Conservation (phyloP, 2,113 vertebrate genomes). For the Eleginops maclovinus region DNA sequence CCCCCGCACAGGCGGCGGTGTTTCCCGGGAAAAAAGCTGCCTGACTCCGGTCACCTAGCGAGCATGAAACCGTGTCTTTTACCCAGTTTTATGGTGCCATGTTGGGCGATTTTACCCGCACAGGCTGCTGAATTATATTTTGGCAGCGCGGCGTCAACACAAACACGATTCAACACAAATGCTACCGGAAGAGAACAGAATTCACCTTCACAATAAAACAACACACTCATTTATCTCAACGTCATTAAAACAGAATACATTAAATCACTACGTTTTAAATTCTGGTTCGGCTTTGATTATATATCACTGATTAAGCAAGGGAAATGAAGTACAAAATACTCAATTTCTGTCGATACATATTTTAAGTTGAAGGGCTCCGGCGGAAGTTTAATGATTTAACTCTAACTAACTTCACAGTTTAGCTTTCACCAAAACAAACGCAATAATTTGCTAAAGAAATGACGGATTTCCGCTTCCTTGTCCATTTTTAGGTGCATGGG, state of each 20-base stretch:
- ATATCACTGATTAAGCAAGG: fast-evolving
- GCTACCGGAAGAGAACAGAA: neutral
- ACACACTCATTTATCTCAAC: fast-evolving
- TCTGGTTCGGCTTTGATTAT: neutral
- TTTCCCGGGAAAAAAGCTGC: slow-evolving; percentile 23
- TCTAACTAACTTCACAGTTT: neutral
- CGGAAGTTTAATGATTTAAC: neutral
- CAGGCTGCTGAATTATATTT: slow-evolving; percentile 20
- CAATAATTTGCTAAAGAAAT: slow-evolving; percentile 23
- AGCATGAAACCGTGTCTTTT: slow-evolving; percentile 32
- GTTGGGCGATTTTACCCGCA: slow-evolving; percentile 1
- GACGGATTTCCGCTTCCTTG: slow-evolving; percentile 82
- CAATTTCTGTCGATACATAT: fast-evolving
- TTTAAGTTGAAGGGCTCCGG: neutral
- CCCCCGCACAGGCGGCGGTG: slow-evolving; percentile 43
- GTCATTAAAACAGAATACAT: neutral
- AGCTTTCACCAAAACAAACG: slow-evolving; percentile 61
- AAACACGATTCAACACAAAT: neutral
- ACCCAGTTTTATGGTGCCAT: slow-evolving; percentile 32
- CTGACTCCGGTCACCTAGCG: slow-evolving; percentile 37
- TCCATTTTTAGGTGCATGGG: fast-evolving
- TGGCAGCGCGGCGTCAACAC: slow-evolving; percentile 44
- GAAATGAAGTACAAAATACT: fast-evolving
- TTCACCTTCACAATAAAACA: slow-evolving; percentile 56
- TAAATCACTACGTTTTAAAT: too few relatives aligned